Percentiles rank a stretch among this genome's conserved stretches.
phyloP scores from a whole-genome alignment of 2,113 vertebrate genomes.

The Otis tarda region DNA sequence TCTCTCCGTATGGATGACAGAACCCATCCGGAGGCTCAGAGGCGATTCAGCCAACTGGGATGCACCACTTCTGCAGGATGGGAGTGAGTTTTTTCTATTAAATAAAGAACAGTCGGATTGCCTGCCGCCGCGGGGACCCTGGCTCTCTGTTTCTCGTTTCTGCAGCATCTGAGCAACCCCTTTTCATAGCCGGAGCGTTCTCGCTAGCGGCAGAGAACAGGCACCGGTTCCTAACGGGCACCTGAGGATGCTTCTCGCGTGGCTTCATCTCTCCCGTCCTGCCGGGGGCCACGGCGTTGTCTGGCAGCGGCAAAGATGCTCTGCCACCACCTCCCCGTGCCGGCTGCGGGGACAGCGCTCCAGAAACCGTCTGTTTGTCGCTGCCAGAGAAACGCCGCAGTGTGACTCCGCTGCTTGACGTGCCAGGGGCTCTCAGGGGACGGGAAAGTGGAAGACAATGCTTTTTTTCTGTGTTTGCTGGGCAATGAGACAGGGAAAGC shows the following conservation, averaged over 20 bases:
- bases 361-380: background rate
- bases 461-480: background rate
- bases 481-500: background rate
- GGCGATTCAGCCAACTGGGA: background rate
- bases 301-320: background rate
- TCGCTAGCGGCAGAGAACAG: background rate
- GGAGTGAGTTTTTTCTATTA: background rate
- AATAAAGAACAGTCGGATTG: background rate
- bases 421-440: background rate
- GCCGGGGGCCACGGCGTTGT: accelerated
- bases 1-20: background rate
- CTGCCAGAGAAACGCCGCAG: background rate
- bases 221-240: background rate
- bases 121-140: background rate
- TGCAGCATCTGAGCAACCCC: background rate
- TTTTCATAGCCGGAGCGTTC: background rate
- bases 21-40: background rate
- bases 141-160: background rate
- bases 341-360: accelerated
- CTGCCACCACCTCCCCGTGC: background rate
- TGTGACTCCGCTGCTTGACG: background rate
- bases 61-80: background rate
- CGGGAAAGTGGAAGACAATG: background rate
- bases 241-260: background rate
- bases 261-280: background rate